A percentile compares a stretch with the other conserved stretches of the same genome.
Evolutionary conservation across 2,797 vertebrate genomes (phyloP).

Genomic region (Bryconaethiops microstoma): DNA sequence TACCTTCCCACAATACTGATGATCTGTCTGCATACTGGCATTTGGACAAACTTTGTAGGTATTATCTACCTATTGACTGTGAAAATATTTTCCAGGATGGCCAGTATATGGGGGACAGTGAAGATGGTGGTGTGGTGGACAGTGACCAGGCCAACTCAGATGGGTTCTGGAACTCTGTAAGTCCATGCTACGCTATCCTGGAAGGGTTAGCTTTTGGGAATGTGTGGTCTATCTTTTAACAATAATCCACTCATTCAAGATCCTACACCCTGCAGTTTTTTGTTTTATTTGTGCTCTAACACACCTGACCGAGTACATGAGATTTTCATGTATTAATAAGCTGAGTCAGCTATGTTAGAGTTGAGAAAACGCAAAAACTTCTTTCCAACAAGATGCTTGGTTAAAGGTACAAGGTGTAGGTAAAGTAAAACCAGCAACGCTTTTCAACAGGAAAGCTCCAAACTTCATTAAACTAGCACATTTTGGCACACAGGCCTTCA

Average conservation of each 20-base stretch:
- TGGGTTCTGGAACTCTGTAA: slow-evolving; percentile 85
- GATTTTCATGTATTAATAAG: background rate
- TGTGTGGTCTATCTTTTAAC: too few species aligned
- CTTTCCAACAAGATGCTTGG: too few species aligned
- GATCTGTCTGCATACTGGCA: background rate
- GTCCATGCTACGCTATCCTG: slow-evolving; percentile 54
- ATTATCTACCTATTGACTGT: background rate
- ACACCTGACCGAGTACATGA: background rate
- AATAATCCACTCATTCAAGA: too few species aligned
- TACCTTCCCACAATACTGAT: background rate
- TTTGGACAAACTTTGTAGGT: background rate
- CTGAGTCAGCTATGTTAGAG: background rate
- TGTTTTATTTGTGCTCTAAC: background rate
- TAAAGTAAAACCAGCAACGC: too few species aligned
- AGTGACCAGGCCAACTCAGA: slow-evolving; percentile 76
- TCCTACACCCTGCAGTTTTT: background rate
- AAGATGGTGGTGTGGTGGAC: slow-evolving; percentile 78
- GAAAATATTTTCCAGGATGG: slow-evolving; percentile 65
- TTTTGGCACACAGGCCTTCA: too few species aligned
- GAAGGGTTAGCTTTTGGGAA: background rate
- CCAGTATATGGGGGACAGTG: slow-evolving; percentile 78
- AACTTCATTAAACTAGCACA: too few species aligned
- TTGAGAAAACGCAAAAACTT: background rate
- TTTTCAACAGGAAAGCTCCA: too few species aligned
- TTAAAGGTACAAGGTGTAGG: too few species aligned